Evolutionary conservation across 2,113 vertebrate species (phyloP), one percentile per base, ranked within the genome.

Genomic region (Agapornis roseicollis): DNA sequence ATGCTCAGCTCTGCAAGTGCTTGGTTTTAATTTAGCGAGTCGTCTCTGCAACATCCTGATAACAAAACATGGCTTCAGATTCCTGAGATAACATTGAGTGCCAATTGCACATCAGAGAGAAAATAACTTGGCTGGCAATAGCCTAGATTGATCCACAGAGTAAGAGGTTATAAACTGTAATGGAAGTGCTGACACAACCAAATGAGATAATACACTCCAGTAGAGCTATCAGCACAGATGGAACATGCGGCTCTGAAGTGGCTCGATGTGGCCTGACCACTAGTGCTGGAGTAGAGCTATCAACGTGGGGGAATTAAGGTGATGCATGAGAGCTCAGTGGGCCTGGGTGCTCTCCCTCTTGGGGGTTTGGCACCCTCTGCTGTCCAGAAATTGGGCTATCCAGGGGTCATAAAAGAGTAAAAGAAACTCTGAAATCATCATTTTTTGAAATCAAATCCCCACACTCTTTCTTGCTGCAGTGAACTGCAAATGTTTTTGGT

Each of bases 351-450:
- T 80, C 90, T 96, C 89, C 96, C 96, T 96, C 92, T 60, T 63
- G 94, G 88, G 95, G 94, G 88, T 91, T 93, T 96, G 96, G 94
- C 93, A 96, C 95, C 95, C 96, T 95, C 94, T 95, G 93, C 95
- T 80, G 95, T 88, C 91, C 91, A 15, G 17, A 41, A 80, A 50
- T 4, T 7, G 2, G 13, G 19, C 71, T 13, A 2, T 8, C 3
- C 1, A 1, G 13, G 55, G 8, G 19, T 25, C 11, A 0, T 5
- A 5, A 55, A 66, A 49, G 35, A 53, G 76, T 17, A n/a, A 33
- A 78, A 23, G 19, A 19, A 80, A 55, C 24, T 31, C 29, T 27
- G 18, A 31, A 25, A 73, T 47, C 49, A 28, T 25, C 42, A 11
- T 1, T 61, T 91, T 58, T 41, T 39, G 16, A 23, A 28, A 65